Base-by-base conservation (phyloP, 1,140 invertebrate genomes). In the Drosophila paulistorum region DNA sequence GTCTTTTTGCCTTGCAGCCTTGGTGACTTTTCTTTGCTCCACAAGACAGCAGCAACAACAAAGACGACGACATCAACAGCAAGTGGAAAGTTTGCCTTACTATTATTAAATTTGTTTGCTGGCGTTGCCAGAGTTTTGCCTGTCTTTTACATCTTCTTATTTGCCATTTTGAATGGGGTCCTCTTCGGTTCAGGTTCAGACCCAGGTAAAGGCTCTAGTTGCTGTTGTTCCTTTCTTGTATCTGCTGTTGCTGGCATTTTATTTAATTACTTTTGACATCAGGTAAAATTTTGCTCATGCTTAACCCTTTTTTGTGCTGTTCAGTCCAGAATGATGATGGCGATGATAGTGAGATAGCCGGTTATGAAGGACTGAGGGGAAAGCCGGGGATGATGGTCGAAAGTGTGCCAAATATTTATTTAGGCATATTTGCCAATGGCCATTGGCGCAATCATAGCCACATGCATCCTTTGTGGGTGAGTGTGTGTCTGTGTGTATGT, bases 251-350 rank as follows among this genome's bases (percentile, higher is more conserved):
- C 64, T 86, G 81, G 82, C 81, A 82, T 85, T 85, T 86, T 64
- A 68, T 85, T 85, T 85, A 85, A 85, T 85, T 85, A 86, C 82
- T 82, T 86, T 85, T 85, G 82, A 85, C 81, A 85, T 81, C 81
- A 84, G 81, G 82, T 84, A 86, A 82, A 70, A 86, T 78, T 77
- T 67, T 66, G 69, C 79, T 60, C 66, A 72, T 69, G 74, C 39
- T 65, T 66, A 67, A 65, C 68, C 79, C 68, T 71, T 72, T 81
- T 69, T 65, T 48, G 10, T 26, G 7, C 13, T 39, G 6, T 26
- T 35, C 13, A 20, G n/a, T 0, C 10, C 6, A 10, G n/a, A 7
- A 6, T 30, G 6, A 33, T 26, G 17, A 9, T n/a, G 20, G 37
- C 35, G 20, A 37, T 74, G 59, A 71, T 58, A 58, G 68, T 42